These are phyloP conservation scores for Macrotis lagotis DNA, from an alignment of 2,113 vertebrate genomes.

Conservation along the genomic window DNA sequence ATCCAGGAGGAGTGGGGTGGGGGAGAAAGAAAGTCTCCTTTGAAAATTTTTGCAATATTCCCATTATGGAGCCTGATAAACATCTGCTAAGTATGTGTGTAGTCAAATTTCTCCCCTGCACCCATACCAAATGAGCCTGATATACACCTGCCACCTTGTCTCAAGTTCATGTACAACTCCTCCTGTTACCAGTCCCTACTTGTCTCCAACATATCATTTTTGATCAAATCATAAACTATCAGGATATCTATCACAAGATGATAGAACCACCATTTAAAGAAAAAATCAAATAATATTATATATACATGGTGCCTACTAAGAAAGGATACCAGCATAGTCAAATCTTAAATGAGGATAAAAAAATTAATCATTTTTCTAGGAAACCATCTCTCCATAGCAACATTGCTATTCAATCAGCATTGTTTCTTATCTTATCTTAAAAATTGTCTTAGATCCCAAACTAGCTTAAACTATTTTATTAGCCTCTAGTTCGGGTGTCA, in stretches of 20 bases:
- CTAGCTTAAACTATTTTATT: neutral
- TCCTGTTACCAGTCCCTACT: constrained; percentile 24
- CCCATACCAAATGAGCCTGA: constrained; percentile 19
- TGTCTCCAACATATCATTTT: neutral
- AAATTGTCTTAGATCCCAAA: neutral
- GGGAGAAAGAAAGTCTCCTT: constrained; percentile 23
- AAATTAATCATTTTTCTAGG: constrained; percentile 56
- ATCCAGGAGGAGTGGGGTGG: neutral
- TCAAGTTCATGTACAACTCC: constrained; percentile 59
- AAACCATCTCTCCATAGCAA: constrained; percentile 23
- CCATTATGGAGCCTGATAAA: constrained; percentile 54
- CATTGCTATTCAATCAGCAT: neutral
- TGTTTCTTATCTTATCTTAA: neutral
- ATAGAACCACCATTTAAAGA: constrained; percentile 41
- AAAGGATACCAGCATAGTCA: constrained; percentile 29
- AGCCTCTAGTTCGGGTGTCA: neutral
- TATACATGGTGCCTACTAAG: neutral
- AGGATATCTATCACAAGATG: neutral
- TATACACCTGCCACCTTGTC: constrained; percentile 40
- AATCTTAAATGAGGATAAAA: constrained; percentile 39
- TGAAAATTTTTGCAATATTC: constrained; percentile 75
- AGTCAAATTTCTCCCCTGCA: constrained; percentile 46
- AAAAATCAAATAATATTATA: constrained; percentile 9
- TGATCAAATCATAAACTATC: neutral
- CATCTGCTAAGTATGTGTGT: constrained; percentile 63